Base-by-base conservation (phyloP, 2,888 invertebrate genomes). In the Xestia rhomboidea region DNA sequence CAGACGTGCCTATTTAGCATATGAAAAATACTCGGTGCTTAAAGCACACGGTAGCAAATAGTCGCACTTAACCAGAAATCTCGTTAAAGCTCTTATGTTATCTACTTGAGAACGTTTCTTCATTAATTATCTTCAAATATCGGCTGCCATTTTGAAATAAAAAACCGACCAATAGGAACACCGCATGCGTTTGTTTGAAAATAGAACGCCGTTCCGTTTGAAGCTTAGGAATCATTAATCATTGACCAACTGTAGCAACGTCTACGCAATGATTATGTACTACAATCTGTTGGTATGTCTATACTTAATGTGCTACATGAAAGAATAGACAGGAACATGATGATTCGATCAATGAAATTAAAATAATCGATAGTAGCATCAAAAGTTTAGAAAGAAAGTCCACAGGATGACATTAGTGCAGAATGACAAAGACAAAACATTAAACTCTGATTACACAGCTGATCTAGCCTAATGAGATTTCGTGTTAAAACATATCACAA, bases 121-220 rank as follows among this genome's bases (percentile, higher is more conserved):
- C 95, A 95, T 96, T 94, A 95, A 94, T 96, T 93, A 95, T 94
- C 93, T 93, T 94, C 93, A 91, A 94, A 95, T 93, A 93, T 95
- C 91, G 93, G 93, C 94, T 94, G 93, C 95, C 95, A 95, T 95
- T 93, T 94, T 93, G 93, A 91, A 95, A 95, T 89, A 91, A 94
- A 94, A 93, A 92, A 88, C 74, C 87, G 44, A 92, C 96, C 96
- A 96, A 96, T 95, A 88, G 89, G 91, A 93, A 88, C 88, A 78
- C 90, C 79, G 87, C 85, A 86, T 88, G 87, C 85, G 91, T 93
- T 91, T 93, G 93, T 94, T 95, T 93, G 90, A 92, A 96, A 95
- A 95, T 95, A 96, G 95, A 95, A 93, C 92, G 87, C 90, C 88
- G 88, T 85, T 88, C 89, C 90, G 90, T 91, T 93, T 91, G 90